Base-by-base conservation (phyloP, 1,140 invertebrate species). In the Dufourea novaeangliae region DNA sequence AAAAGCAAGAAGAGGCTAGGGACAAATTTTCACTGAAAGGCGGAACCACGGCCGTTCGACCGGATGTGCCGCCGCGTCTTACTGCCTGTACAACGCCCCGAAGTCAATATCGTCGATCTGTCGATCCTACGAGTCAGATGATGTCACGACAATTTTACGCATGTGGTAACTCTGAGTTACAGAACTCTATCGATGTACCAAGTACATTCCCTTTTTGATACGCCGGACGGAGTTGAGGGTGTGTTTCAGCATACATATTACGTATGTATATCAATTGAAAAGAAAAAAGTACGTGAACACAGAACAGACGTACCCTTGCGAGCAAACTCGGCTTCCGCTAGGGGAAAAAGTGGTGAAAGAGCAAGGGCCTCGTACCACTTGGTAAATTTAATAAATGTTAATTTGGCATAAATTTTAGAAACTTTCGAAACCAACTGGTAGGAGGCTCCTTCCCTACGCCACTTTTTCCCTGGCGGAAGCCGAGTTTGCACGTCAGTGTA, bases 51-150 rank as follows among this genome's bases (percentile, higher is more conserved):
- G 44, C 56, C 83, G 59, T 68, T 78, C 56, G 50, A 61, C 82
- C 66, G 83, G 68, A 77, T 61, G 52, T 59, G 27, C 62, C n/a
- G n/a, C 29, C 59, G 66, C 14, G n/a, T n/a, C n/a, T n/a, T n/a
- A n/a, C n/a, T n/a, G 66, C n/a, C 52, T 44, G 80, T 82, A 17
- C 88, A 91, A 89, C 90, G 90, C 89, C 90, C 78, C 62, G 75
- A 87, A 88, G 86, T 90, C 86, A 88, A 89, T 86, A 84, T 52
- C 46, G 80, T 89, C 82, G 76, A 79, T 80, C 78, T 82, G 80
- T 82, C 66, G 70, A 70, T 74, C 50, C 70, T 67, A 32, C 63
- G 64, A 83, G 56, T 72, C 83, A 64, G 73, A 85, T 59, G 7
- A n/a, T 77, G 69, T 83, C 71, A 37, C 70, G 50, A 72, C 27